Percentiles rank a stretch among this genome's conserved stretches.
phyloP scores from a whole-genome alignment of 2,888 invertebrate genomes.

The Pammene aurita region DNA sequence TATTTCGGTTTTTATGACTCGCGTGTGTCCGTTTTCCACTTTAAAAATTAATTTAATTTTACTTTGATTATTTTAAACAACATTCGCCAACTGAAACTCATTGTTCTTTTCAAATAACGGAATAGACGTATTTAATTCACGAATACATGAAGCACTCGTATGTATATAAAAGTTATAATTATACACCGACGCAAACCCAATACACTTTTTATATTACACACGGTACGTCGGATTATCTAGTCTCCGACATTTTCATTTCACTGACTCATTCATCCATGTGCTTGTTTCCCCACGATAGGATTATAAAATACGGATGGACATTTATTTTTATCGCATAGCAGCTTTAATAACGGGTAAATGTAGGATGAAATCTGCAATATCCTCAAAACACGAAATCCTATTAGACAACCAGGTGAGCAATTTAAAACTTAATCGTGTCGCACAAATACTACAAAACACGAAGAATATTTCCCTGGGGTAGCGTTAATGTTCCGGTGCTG shows the following conservation, averaged over 20 bases:
- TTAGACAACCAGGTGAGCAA: conserved; percentile 37
- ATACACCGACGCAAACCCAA: background rate
- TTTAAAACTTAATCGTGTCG: conserved; percentile 42
- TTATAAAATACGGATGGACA: conserved; percentile 37
- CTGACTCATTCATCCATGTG: conserved; percentile 39
- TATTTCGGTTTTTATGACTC: too few species aligned
- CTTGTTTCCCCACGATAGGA: conserved; percentile 34
- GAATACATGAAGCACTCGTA: too few species aligned
- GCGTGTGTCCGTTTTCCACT: too few species aligned
- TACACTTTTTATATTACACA: conserved; percentile 28
- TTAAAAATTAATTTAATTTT: too few species aligned
- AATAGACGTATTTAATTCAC: background rate
- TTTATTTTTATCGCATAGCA: conserved; percentile 35
- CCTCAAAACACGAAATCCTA: conserved; percentile 31
- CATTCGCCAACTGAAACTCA: background rate
- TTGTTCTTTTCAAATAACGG: background rate
- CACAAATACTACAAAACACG: conserved; percentile 73
- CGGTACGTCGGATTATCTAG: conserved; percentile 39
- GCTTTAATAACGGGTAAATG: conserved; percentile 29
- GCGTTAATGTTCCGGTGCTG: conserved; percentile 78
- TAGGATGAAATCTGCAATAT: conserved; percentile 12
- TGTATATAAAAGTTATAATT: background rate
- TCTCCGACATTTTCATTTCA: conserved; percentile 40
- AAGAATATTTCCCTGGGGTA: conserved; percentile 78
- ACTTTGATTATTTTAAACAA: too few species aligned